Percentiles rank a stretch among this genome's conserved stretches.
phyloP scores from a whole-genome alignment of 2,113 vertebrate species.

The Mohoua ochrocephala region DNA sequence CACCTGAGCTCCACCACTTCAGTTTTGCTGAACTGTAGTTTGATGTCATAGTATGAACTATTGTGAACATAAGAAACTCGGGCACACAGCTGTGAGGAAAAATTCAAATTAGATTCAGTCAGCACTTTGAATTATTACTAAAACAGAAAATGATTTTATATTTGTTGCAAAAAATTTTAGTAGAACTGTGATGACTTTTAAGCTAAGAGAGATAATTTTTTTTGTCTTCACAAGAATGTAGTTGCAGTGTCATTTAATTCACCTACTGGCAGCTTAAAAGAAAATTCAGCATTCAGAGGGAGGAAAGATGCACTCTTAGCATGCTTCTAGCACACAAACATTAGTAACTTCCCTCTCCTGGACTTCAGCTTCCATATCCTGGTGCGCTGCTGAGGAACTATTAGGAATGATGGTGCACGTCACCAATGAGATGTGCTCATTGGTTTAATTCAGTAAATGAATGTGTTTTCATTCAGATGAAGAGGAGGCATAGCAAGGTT shows the following conservation, averaged over 20 bases:
- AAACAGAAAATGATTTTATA: not conserved
- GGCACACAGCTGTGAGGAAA: not conserved
- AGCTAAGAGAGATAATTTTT: not conserved
- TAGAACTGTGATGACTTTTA: constrained; percentile 43
- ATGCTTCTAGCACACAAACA: not conserved
- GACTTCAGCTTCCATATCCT: not conserved
- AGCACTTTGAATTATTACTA: not conserved
- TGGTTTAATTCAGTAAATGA: not conserved
- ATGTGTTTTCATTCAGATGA: not conserved
- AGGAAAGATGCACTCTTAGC: not conserved
- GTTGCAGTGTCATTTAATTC: constrained; percentile 37
- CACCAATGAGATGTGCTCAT: not conserved
- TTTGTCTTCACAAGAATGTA: constrained; percentile 10
- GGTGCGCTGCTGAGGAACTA: not conserved
- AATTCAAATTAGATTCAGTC: not conserved
- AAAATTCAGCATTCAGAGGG: constrained; percentile 3
- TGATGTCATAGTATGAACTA: not conserved
- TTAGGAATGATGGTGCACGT: not conserved
- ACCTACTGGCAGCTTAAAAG: constrained; percentile 8
- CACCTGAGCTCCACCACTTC: not conserved
- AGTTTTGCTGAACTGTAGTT: constrained; percentile 15
- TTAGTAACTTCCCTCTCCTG: not conserved
- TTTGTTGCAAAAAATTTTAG: constrained; percentile 22
- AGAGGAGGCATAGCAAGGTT: not conserved
- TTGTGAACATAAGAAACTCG: not conserved